A percentile compares a stretch with the other conserved stretches of the same genome.
phyloP scores from a whole-genome alignment of 2,113 vertebrate species.

The Beaufortia kweichowensis region DNA sequence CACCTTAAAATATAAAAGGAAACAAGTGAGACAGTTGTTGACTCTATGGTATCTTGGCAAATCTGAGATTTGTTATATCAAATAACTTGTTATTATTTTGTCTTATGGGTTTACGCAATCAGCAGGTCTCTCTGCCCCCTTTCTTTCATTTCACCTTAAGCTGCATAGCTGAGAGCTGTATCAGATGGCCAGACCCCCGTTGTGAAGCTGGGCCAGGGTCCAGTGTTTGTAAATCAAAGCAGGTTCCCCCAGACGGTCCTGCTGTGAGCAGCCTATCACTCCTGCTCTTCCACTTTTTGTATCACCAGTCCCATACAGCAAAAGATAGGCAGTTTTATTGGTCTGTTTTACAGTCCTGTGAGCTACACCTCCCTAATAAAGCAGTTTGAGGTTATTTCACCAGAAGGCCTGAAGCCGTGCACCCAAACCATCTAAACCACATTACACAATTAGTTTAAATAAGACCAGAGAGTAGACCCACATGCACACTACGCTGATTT shows the following conservation, averaged over 20 bases:
- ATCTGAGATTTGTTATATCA: no score
- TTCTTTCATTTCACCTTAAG: not conserved
- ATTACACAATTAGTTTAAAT: not conserved
- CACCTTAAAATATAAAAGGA: no score
- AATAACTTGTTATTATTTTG: no score
- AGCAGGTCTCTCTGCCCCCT: not conserved
- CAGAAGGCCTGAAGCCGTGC: not conserved
- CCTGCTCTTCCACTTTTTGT: not conserved
- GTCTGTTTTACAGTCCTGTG: not conserved
- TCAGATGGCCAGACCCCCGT: constrained; percentile 1
- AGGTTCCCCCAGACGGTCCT: not conserved
- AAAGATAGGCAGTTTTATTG: not conserved
- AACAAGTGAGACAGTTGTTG: no score
- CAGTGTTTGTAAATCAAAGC: constrained; percentile 35
- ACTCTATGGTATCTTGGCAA: no score
- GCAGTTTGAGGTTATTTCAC: not conserved
- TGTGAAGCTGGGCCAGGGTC: not conserved
- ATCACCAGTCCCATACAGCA: not conserved
- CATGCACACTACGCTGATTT: no score
- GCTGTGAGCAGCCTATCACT: not conserved
- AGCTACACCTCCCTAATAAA: constrained; percentile 2
- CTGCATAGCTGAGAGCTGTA: not conserved
- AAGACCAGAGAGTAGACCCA: not conserved
- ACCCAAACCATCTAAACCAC: constrained; percentile 1
- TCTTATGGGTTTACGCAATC: no score